Base-by-base conservation (phyloP, 2,888 invertebrate species). In the Ectropis crepuscularia region DNA sequence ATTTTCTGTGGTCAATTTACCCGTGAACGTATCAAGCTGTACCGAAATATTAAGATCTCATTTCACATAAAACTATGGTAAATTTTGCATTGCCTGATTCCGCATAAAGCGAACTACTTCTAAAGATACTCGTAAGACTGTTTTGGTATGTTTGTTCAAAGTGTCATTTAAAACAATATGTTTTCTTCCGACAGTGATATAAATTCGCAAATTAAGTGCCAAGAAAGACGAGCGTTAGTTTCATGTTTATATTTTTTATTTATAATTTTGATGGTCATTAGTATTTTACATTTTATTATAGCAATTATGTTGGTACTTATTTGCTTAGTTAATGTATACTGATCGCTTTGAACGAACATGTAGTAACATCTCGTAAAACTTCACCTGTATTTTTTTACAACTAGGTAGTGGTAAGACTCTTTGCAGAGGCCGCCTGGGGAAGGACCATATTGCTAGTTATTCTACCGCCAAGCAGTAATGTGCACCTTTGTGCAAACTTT, bases 151-250 rank as follows among this genome's bases (percentile, higher is more conserved):
- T 78, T 79, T 79, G 77, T 80, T 68, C 68, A 68, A 70, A 64
- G 70, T 66, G 63, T n/a, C n/a, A 58, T 54, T 45, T 11, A 71
- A 72, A 67, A 68, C 68, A 11, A 36, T 43, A 45, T 61, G 47
- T 68, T 74, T 74, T 74, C 68, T 73, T 72, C 78, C 78, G 71
- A 79, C 88, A 90, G 89, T 74, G 80, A 77, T 63, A 74, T 73
- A 65, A 78, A 78, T 72, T 79, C 81, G 48, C 79, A 81, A 72
- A 71, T 81, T 59, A 72, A 62, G 67, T 71, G 72, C 47, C 76
- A 80, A 76, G 88, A 83, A n/a, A 79, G 61, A 48, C 67, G 67
- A 73, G 73, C 66, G 75, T 81, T 81, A 53, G 69, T 73, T 63
- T 45, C 49, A 37, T 46, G 9, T 6, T 55, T 42, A 9, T 48